These are phyloP conservation scores for Chesias legatella DNA, from an alignment of 2,888 invertebrate species.

Conservation along the genomic window DNA sequence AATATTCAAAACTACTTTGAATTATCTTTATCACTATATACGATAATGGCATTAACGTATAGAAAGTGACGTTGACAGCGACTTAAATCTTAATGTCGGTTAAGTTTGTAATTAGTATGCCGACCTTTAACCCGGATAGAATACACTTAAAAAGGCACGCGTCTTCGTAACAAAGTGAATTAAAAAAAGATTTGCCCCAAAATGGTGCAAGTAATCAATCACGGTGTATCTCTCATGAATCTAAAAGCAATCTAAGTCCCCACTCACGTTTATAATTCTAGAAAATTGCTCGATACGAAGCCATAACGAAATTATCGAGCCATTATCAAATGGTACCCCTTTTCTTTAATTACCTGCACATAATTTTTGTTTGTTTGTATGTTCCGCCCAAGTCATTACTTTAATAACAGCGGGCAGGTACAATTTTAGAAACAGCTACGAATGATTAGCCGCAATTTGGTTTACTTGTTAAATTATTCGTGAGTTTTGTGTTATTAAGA, in stretches of 20 bases:
- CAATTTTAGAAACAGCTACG: conserved; percentile 56
- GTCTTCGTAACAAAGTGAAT: conserved; percentile 15
- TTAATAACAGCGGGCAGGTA: conserved; percentile 59
- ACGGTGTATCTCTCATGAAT: conserved; percentile 48
- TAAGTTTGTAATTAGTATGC: conserved; percentile 21
- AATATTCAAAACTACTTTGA: conserved; percentile 27
- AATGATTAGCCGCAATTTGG: conserved; percentile 68
- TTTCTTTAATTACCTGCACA: conserved; percentile 73
- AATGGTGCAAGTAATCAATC: conserved; percentile 57
- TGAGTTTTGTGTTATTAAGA: conserved; percentile 56
- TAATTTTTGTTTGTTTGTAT: conserved; percentile 74
- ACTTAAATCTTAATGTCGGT: conserved; percentile 20
- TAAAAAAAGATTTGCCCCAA: conserved; percentile 21
- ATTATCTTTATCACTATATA: conserved; percentile 18
- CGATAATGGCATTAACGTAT: conserved; percentile 26
- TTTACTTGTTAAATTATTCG: conserved; percentile 57
- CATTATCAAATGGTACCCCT: conserved; percentile 75
- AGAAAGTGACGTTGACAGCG: conserved; percentile 25
- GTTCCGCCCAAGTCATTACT: conserved; percentile 63
- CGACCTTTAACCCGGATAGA: conserved; percentile 22
- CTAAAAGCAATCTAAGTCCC: conserved; percentile 56
- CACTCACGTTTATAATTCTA: conserved; percentile 66
- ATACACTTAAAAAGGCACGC: conserved; percentile 5
- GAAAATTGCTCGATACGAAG: conserved; percentile 63
- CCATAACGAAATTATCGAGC: conserved; percentile 65